These are phyloP conservation scores for Loxodonta africana DNA, from an alignment of 2,113 vertebrate species.

Conservation along the genomic window DNA sequence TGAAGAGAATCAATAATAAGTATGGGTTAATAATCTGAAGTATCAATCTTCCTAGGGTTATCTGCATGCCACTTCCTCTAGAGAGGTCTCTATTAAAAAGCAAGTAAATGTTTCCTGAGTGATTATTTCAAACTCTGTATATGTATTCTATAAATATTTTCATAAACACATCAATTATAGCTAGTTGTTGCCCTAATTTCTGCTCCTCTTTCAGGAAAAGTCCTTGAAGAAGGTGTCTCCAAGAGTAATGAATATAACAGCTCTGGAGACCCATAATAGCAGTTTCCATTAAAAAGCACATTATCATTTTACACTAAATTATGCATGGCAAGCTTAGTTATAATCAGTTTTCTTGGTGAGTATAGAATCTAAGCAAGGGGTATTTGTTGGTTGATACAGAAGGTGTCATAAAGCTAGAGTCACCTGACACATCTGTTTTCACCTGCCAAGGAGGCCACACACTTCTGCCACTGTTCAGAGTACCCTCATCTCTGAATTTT, in stretches of 20 bases:
- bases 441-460: not conserved
- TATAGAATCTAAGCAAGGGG: not conserved
- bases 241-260: not conserved
- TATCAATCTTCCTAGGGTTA: not conserved
- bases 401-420: not conserved
- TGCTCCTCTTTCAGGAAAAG: not conserved
- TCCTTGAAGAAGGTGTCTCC: not conserved
- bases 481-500: not conserved
- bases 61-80: not conserved
- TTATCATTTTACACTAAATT: constrained; percentile 22
- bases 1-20: not conserved
- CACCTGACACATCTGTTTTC: not conserved
- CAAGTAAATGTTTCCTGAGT: not conserved
- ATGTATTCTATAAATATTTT: constrained; percentile 9
- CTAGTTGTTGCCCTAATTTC: not conserved
- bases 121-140: not conserved
- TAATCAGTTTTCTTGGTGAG: not conserved
- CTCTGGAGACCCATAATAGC: not conserved
- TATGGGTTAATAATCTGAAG: not conserved
- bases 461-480: not conserved
- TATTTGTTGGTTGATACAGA: not conserved
- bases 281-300: not conserved
- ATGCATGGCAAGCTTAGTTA: not conserved
- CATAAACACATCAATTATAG: not conserved
- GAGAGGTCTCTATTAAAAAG: not conserved